phyloP scores from a whole-genome alignment of 2,797 vertebrate species.

The Champsocephalus gunnari region DNA sequence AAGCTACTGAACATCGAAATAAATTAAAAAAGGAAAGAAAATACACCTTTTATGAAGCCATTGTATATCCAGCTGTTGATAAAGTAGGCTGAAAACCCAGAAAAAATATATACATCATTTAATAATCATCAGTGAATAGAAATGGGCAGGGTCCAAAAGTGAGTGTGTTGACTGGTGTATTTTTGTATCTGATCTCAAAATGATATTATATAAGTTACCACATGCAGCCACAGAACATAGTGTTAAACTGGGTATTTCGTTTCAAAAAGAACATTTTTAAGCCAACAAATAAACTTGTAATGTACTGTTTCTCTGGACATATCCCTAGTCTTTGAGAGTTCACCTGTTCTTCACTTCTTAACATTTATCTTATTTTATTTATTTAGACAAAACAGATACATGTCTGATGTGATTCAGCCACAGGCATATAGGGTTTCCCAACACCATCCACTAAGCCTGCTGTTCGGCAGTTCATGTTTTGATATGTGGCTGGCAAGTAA shows the following conservation, averaged over 20 bases:
- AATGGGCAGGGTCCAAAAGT: not conserved
- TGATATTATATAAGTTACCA: slow-evolving; percentile 7
- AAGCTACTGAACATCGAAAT: not conserved
- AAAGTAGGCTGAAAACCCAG: not conserved
- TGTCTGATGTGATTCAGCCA: slow-evolving; percentile 4
- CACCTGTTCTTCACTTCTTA: slow-evolving; percentile 11
- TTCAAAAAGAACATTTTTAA: not conserved
- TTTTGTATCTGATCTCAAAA: slow-evolving; percentile 18
- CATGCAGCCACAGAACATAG: not conserved
- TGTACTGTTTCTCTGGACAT: slow-evolving; percentile 4
- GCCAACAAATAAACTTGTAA: slow-evolving; percentile 6
- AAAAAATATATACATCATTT: not conserved
- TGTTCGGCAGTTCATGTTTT: slow-evolving; percentile 16
- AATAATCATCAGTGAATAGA: slow-evolving; percentile 7
- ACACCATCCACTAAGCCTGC: slow-evolving; percentile 1
- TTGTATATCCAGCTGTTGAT: not conserved
- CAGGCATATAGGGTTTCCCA: slow-evolving; percentile 11
- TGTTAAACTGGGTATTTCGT: not conserved
- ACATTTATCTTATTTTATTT: not conserved
- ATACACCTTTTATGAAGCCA: not conserved
- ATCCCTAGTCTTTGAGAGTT: not conserved
- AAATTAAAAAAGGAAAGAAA: not conserved
- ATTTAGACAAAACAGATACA: slow-evolving; percentile 22
- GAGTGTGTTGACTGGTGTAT: slow-evolving; percentile 18
- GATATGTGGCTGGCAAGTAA: not conserved